phyloP scores from a whole-genome alignment of 2,888 invertebrate species.

The Meteorus cinctellus region DNA sequence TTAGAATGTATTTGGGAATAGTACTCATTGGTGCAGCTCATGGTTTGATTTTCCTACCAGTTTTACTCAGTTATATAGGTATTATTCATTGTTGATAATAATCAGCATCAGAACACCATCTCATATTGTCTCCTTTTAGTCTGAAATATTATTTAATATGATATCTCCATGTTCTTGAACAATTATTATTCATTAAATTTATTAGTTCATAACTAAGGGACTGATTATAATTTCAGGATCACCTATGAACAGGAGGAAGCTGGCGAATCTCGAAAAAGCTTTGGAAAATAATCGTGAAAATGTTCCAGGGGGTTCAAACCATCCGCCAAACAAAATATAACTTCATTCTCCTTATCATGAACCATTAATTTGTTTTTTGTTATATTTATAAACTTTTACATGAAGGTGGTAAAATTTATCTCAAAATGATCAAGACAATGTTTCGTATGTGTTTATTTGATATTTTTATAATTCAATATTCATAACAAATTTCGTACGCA shows the following conservation, averaged over 20 bases:
- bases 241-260: constrained; percentile 87
- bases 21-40: constrained; percentile 97
- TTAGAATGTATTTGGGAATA: constrained; percentile 98
- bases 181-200: no score
- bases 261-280: constrained; percentile 83
- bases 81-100: constrained; percentile 67
- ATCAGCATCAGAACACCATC: background rate
- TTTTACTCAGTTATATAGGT: constrained; percentile 97
- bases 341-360: constrained; percentile 65
- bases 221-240: constrained; percentile 77
- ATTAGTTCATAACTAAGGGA: background rate
- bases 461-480: no score
- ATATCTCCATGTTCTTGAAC: no score
- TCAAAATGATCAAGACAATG: no score
- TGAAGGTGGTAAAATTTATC: no score
- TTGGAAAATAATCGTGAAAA: constrained; percentile 79
- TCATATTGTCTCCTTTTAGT: background rate
- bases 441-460: no score
- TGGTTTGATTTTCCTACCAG: constrained; percentile 97
- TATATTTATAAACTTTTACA: no score
- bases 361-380: no score
- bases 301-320: constrained; percentile 85
- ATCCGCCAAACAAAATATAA: constrained; percentile 78
- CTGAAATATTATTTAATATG: no score
- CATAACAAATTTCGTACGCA: no score